These are phyloP conservation scores for Rhingia campestris DNA, from an alignment of 2,888 invertebrate genomes.

Conservation along the genomic window DNA sequence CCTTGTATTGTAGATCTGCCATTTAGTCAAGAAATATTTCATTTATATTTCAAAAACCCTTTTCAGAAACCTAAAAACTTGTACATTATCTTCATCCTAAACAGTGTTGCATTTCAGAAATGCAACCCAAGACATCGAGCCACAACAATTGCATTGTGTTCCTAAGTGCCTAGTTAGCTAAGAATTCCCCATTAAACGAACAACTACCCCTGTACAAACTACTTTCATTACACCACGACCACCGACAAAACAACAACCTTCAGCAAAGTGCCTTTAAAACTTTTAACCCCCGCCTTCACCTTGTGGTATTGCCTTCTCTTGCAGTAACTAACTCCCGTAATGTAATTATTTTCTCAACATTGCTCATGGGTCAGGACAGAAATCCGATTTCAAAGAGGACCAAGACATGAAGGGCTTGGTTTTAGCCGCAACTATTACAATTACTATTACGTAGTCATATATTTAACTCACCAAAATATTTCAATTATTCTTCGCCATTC, in stretches of 20 bases:
- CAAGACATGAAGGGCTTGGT: neutral
- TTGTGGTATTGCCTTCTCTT: neutral
- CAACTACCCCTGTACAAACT: neutral
- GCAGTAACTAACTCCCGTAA: neutral
- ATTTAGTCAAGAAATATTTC: too few relatives aligned
- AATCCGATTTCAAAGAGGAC: constrained; percentile 7
- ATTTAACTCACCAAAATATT: constrained; percentile 50
- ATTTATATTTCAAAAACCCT: too few relatives aligned
- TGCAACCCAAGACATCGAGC: neutral
- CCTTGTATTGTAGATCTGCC: too few relatives aligned
- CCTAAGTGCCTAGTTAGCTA: neutral
- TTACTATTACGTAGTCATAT: constrained; percentile 26
- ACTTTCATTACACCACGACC: neutral
- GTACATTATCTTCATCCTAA: too few relatives aligned
- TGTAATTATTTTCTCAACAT: constrained; percentile 15
- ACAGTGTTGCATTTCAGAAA: neutral
- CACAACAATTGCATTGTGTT: neutral
- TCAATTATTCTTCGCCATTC: constrained; percentile 43
- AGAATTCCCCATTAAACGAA: neutral
- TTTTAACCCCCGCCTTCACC: neutral
- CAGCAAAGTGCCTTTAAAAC: neutral
- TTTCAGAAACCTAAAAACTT: too few relatives aligned
- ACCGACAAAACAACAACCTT: neutral
- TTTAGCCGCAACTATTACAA: neutral
- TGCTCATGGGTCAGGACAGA: neutral